phyloP scores from a whole-genome alignment of 1,140 invertebrate genomes.

The Vollenhovia emeryi region DNA sequence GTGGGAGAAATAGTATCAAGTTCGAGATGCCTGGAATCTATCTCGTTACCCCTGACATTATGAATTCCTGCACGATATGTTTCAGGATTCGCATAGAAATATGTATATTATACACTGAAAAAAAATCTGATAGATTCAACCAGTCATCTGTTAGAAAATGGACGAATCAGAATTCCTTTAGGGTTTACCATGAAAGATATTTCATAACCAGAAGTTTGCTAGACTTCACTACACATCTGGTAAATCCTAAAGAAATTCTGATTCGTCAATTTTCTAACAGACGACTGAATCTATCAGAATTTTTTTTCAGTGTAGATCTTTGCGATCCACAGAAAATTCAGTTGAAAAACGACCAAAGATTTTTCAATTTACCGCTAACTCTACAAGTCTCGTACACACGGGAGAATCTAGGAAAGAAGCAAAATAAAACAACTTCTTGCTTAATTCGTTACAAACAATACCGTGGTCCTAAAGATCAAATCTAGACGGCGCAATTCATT shows the following conservation, averaged over 20 bases:
- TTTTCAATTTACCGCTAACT: not conserved
- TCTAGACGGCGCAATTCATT: not conserved
- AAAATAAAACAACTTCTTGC: not conserved
- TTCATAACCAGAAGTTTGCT: no score
- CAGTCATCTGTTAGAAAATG: no score
- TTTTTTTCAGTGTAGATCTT: no score
- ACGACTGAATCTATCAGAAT: no score
- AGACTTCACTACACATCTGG: no score
- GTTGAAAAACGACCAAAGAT: not conserved
- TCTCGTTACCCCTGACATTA: not conserved
- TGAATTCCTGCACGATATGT: not conserved
- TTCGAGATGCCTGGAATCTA: not conserved
- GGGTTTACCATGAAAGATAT: no score
- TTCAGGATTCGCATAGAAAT: not conserved
- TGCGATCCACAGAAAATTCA: not conserved
- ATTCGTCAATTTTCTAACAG: no score
- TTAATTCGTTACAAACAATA: not conserved
- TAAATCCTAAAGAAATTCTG: no score
- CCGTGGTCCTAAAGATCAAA: not conserved
- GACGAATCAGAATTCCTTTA: no score
- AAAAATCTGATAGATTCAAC: no score
- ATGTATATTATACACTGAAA: not conserved
- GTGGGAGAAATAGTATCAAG: not conserved
- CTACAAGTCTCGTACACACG: not conserved
- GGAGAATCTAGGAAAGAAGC: not conserved